Evolutionary conservation across 92 coral and sea anemone genomes (phyloP), one percentile per base, ranked within the genome.

Genomic region (Meandrina meandrites): DNA sequence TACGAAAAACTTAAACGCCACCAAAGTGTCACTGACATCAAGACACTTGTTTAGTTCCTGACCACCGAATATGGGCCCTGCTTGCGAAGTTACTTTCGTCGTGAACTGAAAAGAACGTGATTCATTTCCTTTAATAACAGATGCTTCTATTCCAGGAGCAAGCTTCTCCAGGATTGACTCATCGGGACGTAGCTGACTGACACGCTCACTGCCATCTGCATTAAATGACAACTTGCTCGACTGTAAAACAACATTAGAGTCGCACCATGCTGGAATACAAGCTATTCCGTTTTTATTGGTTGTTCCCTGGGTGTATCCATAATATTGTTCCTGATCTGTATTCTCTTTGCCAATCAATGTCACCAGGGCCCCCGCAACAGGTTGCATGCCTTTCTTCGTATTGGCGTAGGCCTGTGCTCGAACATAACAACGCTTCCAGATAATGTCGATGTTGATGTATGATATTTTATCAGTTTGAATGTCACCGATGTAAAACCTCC

Each of bases 201-300:
- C 58, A 4, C 11, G 34, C 5, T 51, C 36, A 28, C 81, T 40
- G 30, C 81, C 57, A 45, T 77, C 31, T 31, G 34, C n/a, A 27
- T 45, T 14, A 42, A 5, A 51, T 15, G 32, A 77, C 54, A 15
- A 31, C 47, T 35, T 81, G 17, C 18, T 42, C 56, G 85, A 32
- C 75, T 81, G 85, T 36, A 81, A 60, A 81, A 14, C 11, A 1
- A 37, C 75, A 13, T 51, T 22, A 5, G 75, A 60, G 32, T 51
- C 67, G n/a, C 85, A 81, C 85, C 85, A 81, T 6, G 58, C 85
- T 36, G 70, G 75, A 42, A 81, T 35, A 34, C 85, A 64, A 21
- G 75, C 73, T 15, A 36, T 35, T 24, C 85, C 85, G 28, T 36
- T 1, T 30, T 22, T 14, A 35, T 67, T 28, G 37, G 85, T 62